Evolutionary conservation across 1,140 invertebrate genomes (phyloP).

Genomic region (Meloidogyne exigua): DNA sequence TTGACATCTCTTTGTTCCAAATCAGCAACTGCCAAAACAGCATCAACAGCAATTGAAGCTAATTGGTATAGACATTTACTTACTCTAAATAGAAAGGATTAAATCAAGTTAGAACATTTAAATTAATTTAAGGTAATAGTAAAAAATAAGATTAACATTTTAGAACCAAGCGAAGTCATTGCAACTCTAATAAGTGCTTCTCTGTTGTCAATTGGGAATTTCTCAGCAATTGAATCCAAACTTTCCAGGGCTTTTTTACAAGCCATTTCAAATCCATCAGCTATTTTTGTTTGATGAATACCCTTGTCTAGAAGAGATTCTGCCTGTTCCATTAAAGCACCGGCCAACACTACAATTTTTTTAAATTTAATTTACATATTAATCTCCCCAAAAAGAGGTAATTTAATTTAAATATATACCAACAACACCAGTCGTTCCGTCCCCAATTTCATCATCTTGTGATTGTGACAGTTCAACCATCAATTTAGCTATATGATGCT

Average conservation of each 20-base stretch:
- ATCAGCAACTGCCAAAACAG: slow-evolving; percentile 88
- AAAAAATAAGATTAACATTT: too few relatives aligned
- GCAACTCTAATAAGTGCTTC: slow-evolving; percentile 89
- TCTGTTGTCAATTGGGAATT: slow-evolving; percentile 82
- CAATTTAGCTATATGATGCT: slow-evolving; percentile 95
- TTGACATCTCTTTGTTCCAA: slow-evolving; percentile 91
- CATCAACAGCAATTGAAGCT: slow-evolving; percentile 97
- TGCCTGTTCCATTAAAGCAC: slow-evolving; percentile 91
- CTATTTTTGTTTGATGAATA: slow-evolving; percentile 96
- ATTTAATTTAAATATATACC: slow-evolving; percentile 66
- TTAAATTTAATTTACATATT: slow-evolving; percentile 51
- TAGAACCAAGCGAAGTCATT: slow-evolving; percentile 97
- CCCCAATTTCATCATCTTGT: slow-evolving; percentile 99
- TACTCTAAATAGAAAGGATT: slow-evolving; percentile 49
- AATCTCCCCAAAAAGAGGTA: not conserved
- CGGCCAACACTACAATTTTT: slow-evolving; percentile 79
- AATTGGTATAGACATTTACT: slow-evolving; percentile 79
- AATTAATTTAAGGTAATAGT: too few relatives aligned
- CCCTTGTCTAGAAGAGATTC: slow-evolving; percentile 87
- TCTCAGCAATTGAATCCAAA: slow-evolving; percentile 82
- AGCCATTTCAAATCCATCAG: slow-evolving; percentile 96
- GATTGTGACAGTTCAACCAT: slow-evolving; percentile 97
- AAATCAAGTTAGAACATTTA: slow-evolving; percentile 3
- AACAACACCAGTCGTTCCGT: slow-evolving; percentile 98
- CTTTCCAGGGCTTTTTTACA: slow-evolving; percentile 83